Percentiles rank a stretch among this genome's conserved stretches.
Conservation (phyloP, 30 jellyfish, hydroid and myxozoan species). For the Cassiopea xamachana region DNA sequence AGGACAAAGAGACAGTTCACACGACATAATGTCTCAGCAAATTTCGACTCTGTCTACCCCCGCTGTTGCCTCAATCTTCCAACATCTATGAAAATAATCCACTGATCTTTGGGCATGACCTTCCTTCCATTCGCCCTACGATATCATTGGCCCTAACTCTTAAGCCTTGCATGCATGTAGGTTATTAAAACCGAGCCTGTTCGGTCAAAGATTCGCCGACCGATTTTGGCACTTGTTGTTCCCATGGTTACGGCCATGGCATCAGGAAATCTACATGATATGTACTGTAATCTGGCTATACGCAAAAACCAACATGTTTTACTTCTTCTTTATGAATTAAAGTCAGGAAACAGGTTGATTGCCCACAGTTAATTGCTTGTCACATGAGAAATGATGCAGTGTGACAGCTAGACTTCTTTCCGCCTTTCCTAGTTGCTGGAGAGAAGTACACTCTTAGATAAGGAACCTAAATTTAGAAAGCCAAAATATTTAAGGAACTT, state of each 20-base stretch:
- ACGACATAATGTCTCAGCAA: not conserved
- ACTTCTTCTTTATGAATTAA: not conserved
- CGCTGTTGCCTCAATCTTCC: not conserved
- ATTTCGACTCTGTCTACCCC: not conserved
- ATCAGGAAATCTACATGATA: slow-evolving; percentile 25
- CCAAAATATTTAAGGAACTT: too few species aligned
- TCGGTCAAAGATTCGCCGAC: not conserved
- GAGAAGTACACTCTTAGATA: not conserved
- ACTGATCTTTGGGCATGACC: slow-evolving; percentile 13
- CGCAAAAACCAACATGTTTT: not conserved
- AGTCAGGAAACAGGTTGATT: not conserved
- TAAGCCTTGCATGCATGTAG: slow-evolving; percentile 10
- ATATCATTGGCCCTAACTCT: not conserved
- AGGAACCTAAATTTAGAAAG: too few species aligned
- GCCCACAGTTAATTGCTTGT: not conserved
- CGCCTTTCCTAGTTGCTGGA: not conserved
- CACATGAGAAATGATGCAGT: not conserved
- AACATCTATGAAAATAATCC: not conserved
- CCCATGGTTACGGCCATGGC: slow-evolving; percentile 34
- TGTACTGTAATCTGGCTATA: not conserved
- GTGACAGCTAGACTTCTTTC: not conserved
- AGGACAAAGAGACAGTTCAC: not conserved
- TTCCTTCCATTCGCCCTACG: slow-evolving; percentile 50
- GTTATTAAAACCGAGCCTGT: too few species aligned
- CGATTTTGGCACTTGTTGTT: slow-evolving; percentile 29